phyloP scores from a whole-genome alignment of 2,888 invertebrate genomes.

The Perizoma flavofasciatum region DNA sequence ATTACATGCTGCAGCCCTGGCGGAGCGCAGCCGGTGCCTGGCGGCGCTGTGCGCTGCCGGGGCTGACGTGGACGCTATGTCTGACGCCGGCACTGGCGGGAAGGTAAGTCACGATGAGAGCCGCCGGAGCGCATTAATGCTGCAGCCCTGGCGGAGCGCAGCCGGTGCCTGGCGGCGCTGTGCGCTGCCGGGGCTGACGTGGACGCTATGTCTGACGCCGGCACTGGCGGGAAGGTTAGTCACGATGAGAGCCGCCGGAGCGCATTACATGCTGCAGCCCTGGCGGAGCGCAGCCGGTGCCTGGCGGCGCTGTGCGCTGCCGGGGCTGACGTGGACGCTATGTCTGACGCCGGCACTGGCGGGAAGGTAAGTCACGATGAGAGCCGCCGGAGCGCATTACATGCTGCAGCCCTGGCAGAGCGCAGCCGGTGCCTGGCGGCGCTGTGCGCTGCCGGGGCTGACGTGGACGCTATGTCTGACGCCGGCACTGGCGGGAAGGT shows the following conservation, averaged over 20 bases:
- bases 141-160: slow-evolving; percentile 90
- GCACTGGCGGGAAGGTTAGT: slow-evolving; percentile 88
- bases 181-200: slow-evolving; percentile 88
- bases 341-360: slow-evolving; percentile 87
- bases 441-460: too few species aligned
- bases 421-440: too few species aligned
- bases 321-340: slow-evolving; percentile 88
- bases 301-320: slow-evolving; percentile 88
- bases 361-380: slow-evolving; percentile 56
- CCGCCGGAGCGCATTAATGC: slow-evolving; percentile 91
- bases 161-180: slow-evolving; percentile 89
- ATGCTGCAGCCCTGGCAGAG: too few species aligned
- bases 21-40: too few species aligned
- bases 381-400: too few species aligned
- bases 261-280: slow-evolving; percentile 92
- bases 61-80: too few species aligned
- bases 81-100: too few species aligned
- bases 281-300: slow-evolving; percentile 90
- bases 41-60: too few species aligned
- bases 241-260: slow-evolving; percentile 89
- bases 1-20: too few species aligned
- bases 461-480: too few species aligned
- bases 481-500: too few species aligned
- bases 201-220: slow-evolving; percentile 86
- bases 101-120: too few species aligned